A percentile compares a stretch with the other conserved stretches of the same genome.
These are phyloP conservation scores for Physella acuta DNA, from an alignment of 1,140 invertebrate species.

Conservation along the genomic window DNA sequence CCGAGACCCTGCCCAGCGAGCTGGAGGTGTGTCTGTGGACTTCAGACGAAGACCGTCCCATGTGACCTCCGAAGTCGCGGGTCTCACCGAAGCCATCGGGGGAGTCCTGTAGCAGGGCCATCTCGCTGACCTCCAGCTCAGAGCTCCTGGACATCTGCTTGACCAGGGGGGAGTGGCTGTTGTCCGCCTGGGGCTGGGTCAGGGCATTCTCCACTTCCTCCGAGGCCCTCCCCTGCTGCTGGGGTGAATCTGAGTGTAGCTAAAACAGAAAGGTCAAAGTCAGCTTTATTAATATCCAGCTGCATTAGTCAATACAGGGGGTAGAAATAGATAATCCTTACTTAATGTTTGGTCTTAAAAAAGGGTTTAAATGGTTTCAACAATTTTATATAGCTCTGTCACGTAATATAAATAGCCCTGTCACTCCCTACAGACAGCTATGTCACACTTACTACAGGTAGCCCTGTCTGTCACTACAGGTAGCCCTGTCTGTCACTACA, in stretches of 20 bases:
- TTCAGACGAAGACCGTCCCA: constrained; percentile 19
- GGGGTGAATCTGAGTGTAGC: background rate
- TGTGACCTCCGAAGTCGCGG: constrained; percentile 20
- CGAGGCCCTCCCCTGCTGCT: constrained; percentile 15
- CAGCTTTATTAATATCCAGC: no score
- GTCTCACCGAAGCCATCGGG: constrained; percentile 8
- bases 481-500: no score
- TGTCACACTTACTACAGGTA: no score
- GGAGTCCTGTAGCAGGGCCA: constrained; percentile 12
- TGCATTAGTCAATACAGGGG: no score
- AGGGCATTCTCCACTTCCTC: constrained; percentile 9
- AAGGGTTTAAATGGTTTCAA: no score
- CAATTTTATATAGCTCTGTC: no score
- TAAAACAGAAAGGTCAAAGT: no score
- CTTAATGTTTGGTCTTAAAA: no score
- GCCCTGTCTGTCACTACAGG: no score
- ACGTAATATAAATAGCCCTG: no score
- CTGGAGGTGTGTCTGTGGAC: constrained; percentile 3
- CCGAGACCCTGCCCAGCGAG: constrained; percentile 3
- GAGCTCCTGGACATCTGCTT: constrained; percentile 22
- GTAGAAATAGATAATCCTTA: no score
- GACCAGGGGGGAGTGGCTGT: background rate
- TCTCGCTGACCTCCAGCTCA: constrained; percentile 13
- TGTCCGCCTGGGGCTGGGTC: background rate
- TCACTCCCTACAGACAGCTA: no score